Evolutionary conservation across 2,113 vertebrate species (phyloP), one percentile per base, ranked within the genome.

Genomic region (Aegithalos caudatus): DNA sequence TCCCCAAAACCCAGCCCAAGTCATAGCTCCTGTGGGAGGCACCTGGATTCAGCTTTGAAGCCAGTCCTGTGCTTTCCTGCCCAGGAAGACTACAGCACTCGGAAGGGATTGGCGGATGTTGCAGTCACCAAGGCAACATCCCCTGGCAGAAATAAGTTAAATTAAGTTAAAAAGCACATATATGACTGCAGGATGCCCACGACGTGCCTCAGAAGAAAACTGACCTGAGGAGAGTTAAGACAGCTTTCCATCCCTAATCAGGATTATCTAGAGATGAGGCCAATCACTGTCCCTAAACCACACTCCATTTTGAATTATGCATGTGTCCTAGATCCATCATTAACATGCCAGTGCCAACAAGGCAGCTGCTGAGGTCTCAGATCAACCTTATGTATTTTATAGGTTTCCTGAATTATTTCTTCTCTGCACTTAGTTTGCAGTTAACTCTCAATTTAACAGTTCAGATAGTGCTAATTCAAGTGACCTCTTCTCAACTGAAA

Each of bases 231-330:
- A 86, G 88, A 78, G 83, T 64, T 84, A 97, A 97, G 86, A 54
- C 60, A 94, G 93, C 93, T 95, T 97, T 83, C 92, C 72, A 67
- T 27, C 23, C 0, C 88, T 95, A 97, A 94, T 90, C 60, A 44
- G 92, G 94, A 96, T 96, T 96, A 96, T 58, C 85, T 83, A 56
- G 82, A 96, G 94, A 94, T 94, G 86, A 96, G 86, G 94, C 94
- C 95, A 96, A 93, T 94, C 92, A 72, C 94, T 93, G 86, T 86
- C 90, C 80, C 88, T 94, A 90, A 95, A 95, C 80, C 88, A 96
- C 82, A 86, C 72, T 95, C 87, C 71, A 74, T 88, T 90, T 74
- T 76, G 83, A 90, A 93, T 90, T 84, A 92, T 94, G 85, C 93
- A 92, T 89, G 3, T 71, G 94, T 88, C 96, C 96, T 33, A 96